Base-by-base conservation (phyloP, 2,888 invertebrate genomes). In the Synergus itoensis region DNA sequence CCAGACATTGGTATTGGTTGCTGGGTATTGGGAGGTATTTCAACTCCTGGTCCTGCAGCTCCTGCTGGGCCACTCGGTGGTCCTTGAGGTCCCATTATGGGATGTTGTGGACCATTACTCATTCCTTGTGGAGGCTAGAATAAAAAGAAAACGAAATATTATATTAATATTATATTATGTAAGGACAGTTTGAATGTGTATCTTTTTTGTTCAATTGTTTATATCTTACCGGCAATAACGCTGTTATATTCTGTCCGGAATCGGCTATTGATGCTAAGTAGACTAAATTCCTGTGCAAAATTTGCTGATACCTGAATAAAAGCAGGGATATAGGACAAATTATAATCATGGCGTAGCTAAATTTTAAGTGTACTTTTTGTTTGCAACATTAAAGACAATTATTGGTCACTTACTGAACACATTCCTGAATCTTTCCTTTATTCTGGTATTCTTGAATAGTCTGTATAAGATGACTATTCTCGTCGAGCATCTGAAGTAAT, bases 191-290 rank as follows among this genome's bases (percentile, higher is more conserved):
- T 28, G 18, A 4, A 14, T 62, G 21, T 28, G 4, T 28, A 62
- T 28, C 60, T 3, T 36, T n/a, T 69, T 28, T 41, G 60, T 8
- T 57, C 73, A 62, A 21, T 62, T 41, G 36, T 60, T 53, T 48
- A 36, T 28, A 53, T 82, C 88, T 95, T 94, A 98, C 98, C 89
- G 98, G 98, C 89, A 98, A 93, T 87, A 98, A 94, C 79, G 96
- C 95, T 91, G 97, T 96, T 84, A 98, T 96, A 93, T 98, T 98
- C 93, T 98, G 98, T 91, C 97, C 97, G 21, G 98, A 96, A 93
- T 99, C 99, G n/a, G 99, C 99, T 81, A 99, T 95, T 41, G 98
- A 98, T 11, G 99, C 99, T 87, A 99, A 94, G 92, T 98, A 99
- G 0, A 99, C 97, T 82, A 99, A 94, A 93, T 99, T 99, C 85